A percentile compares a stretch with the other conserved stretches of the same genome.
Evolutionary conservation across 2,888 invertebrate species (phyloP).

Genomic region (Charanyca ferruginea): DNA sequence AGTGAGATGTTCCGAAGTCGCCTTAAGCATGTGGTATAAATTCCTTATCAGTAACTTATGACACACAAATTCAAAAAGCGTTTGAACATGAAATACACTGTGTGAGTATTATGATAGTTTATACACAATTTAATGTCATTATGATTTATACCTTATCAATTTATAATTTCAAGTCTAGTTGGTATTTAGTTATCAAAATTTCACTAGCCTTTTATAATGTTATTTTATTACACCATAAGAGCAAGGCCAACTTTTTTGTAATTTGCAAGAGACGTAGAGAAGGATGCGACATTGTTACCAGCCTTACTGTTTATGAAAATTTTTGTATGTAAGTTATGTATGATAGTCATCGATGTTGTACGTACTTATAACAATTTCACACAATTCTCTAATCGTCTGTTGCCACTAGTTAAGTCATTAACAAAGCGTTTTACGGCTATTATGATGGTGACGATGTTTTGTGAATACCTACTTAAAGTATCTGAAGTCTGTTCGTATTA

Average conservation of each 20-base stretch:
- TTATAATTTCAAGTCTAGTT: slow-evolving; percentile 87
- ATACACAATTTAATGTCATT: slow-evolving; percentile 69
- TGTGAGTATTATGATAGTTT: slow-evolving; percentile 60
- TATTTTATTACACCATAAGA: slow-evolving; percentile 85
- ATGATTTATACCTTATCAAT: slow-evolving; percentile 82
- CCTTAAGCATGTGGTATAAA: slow-evolving; percentile 46
- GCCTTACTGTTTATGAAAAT: slow-evolving; percentile 38
- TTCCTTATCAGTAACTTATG: slow-evolving; percentile 50
- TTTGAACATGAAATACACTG: slow-evolving; percentile 48
- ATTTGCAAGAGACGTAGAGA: slow-evolving; percentile 71
- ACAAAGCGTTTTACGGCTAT: slow-evolving; percentile 65
- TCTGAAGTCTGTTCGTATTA: slow-evolving; percentile 52
- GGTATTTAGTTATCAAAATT: slow-evolving; percentile 90
- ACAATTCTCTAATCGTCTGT: slow-evolving; percentile 65
- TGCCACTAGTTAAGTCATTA: slow-evolving; percentile 66
- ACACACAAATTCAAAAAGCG: slow-evolving; percentile 56
- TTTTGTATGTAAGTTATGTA: slow-evolving; percentile 3
- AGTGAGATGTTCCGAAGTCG: slow-evolving; percentile 48
- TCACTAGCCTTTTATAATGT: slow-evolving; percentile 91
- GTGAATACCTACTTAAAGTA: slow-evolving; percentile 58
- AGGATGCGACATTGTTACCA: slow-evolving; percentile 67
- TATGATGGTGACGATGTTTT: slow-evolving; percentile 56
- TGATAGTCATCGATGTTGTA: slow-evolving; percentile 12
- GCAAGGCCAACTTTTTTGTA: slow-evolving; percentile 86
- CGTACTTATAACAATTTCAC: slow-evolving; percentile 66